Conservation (phyloP, 1,140 invertebrate genomes). For the Anadara kagoshimensis region DNA sequence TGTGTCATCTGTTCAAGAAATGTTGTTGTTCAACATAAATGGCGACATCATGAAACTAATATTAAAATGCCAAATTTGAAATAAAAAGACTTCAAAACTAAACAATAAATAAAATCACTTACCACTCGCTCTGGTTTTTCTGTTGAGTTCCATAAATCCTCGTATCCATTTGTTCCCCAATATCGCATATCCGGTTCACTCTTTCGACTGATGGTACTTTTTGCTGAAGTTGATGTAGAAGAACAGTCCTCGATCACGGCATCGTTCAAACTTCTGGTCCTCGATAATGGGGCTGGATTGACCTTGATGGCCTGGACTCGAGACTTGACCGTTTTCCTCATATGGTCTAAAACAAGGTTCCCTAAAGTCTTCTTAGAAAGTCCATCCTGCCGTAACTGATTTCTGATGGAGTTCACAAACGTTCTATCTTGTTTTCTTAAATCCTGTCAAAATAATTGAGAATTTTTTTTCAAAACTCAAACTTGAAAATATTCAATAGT, state of each 20-base stretch:
- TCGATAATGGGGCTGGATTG: constrained; percentile 28
- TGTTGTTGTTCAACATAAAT: no score
- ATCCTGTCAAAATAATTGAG: constrained; percentile 14
- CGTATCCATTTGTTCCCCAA: constrained; percentile 7
- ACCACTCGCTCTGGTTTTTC: constrained; percentile 17
- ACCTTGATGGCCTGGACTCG: constrained; percentile 40
- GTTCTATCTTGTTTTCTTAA: constrained; percentile 4
- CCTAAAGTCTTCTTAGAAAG: constrained; percentile 11
- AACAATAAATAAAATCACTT: constrained; percentile 4
- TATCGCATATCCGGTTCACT: constrained; percentile 43
- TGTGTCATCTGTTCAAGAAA: no score
- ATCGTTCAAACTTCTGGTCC: constrained; percentile 37
- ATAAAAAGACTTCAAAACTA: background rate
- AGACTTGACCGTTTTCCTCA: constrained; percentile 35
- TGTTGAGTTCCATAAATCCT: constrained; percentile 12
- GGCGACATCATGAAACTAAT: background rate
- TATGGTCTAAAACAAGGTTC: constrained; percentile 26
- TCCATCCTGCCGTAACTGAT: constrained; percentile 14
- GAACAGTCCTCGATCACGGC: constrained; percentile 26
- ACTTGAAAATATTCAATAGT: background rate
- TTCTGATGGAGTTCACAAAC: background rate
- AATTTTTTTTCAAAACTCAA: background rate
- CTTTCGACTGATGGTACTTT: constrained; percentile 29
- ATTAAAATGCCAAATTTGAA: background rate
- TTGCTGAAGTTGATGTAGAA: constrained; percentile 18